Conservation (phyloP, 2,113 vertebrate genomes). For the Mellivora capensis region DNA sequence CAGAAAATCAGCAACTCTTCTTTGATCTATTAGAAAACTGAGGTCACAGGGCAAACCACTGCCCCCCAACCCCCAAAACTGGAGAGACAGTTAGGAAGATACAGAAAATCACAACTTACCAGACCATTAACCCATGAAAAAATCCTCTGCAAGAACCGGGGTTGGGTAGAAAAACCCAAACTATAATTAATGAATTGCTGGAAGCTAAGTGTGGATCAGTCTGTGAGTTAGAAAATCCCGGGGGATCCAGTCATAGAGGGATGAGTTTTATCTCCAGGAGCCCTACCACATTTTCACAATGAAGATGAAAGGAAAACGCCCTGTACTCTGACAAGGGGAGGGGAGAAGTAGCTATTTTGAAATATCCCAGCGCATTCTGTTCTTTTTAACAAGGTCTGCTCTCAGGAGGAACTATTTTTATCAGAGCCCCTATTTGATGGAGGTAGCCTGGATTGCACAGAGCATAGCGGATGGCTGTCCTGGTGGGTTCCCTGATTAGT, state of each 20-base stretch:
- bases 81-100: neutral
- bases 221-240: neutral
- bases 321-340: neutral
- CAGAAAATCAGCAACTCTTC: neutral
- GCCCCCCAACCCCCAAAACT: neutral
- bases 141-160: neutral
- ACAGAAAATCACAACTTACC: neutral
- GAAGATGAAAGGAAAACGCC: neutral
- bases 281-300: neutral
- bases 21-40: neutral
- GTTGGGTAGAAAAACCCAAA: neutral
- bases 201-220: neutral
- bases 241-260: neutral
- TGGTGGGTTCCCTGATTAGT: neutral
- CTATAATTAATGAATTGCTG: neutral
- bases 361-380: neutral
- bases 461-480: rapidly evolving
- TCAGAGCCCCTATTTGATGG: neutral
- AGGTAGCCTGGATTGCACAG: neutral
- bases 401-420: neutral
- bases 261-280: neutral
- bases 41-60: neutral
- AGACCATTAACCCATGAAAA: neutral
- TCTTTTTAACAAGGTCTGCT: neutral
- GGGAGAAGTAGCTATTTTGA: neutral